Conservation (phyloP, 23 tunicate species). For the Aplidium turbinatum region DNA sequence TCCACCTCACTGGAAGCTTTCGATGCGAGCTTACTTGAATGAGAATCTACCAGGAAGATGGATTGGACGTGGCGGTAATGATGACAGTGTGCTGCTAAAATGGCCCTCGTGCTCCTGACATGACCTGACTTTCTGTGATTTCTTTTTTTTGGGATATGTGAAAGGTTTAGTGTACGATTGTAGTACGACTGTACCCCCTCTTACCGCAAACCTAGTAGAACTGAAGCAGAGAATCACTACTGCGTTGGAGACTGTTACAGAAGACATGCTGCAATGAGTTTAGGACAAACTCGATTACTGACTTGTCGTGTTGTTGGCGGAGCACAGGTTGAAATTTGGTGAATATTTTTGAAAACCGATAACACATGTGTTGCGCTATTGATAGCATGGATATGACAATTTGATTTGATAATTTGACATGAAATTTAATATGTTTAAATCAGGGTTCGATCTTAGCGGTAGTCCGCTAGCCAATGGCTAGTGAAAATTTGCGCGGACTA, state of each 20-base stretch:
- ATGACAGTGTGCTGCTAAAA: conserved; percentile 4
- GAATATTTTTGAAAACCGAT: conserved; percentile 31
- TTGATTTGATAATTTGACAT: no score
- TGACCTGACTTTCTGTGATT: conserved; percentile 24
- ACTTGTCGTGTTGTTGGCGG: conserved; percentile 14
- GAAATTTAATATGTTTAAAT: no score
- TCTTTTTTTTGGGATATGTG: conserved; percentile 27
- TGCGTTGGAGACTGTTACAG: conserved; percentile 15
- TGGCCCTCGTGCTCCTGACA: conserved; percentile 23
- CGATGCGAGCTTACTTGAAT: conserved; percentile 14
- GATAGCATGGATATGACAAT: no score
- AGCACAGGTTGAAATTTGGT: conserved; percentile 1
- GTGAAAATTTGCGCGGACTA: no score
- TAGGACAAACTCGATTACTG: conserved; percentile 15
- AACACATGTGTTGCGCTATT: no score
- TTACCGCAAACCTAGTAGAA: conserved; percentile 10
- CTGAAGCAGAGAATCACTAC: conserved; percentile 10
- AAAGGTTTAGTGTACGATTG: conserved; percentile 18
- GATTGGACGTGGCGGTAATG: conserved; percentile 14
- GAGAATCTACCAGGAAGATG: conserved; percentile 26
- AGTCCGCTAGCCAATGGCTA: no score
- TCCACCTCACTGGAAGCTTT: conserved; percentile 33
- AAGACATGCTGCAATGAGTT: conserved; percentile 28
- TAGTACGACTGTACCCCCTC: conserved; percentile 32
- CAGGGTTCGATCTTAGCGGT: no score